These are phyloP conservation scores for Gambusia yucatana DNA, from an alignment of 2,797 vertebrate species.

Conservation along the genomic window DNA sequence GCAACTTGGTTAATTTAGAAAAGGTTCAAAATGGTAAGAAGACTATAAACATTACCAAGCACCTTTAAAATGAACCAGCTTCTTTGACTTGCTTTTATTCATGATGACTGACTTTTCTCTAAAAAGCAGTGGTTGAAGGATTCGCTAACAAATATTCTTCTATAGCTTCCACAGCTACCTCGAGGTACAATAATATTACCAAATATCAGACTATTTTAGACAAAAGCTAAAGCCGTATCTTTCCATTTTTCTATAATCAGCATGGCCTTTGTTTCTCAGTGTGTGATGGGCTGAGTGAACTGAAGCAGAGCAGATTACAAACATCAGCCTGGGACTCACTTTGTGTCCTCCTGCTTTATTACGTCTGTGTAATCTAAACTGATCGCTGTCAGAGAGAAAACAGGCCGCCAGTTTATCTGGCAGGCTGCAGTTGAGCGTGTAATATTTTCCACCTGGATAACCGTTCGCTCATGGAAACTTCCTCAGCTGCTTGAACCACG, in stretches of 20 bases:
- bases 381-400: slow-evolving; percentile 37
- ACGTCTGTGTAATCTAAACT: slow-evolving; percentile 30
- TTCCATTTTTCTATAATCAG: background rate
- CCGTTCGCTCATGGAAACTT: slow-evolving; percentile 64
- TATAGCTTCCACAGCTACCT: background rate
- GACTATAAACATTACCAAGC: background rate
- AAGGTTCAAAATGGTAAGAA: background rate
- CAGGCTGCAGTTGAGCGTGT: background rate
- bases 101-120: background rate
- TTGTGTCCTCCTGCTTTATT: slow-evolving; percentile 43
- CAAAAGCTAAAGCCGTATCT: background rate
- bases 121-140: background rate
- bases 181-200: background rate
- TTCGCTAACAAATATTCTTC: background rate
- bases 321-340: slow-evolving; percentile 3
- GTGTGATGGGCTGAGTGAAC: background rate
- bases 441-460: slow-evolving; percentile 48
- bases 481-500: slow-evolving; percentile 45
- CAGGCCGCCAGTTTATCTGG: slow-evolving; percentile 12
- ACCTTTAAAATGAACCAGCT: background rate
- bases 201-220: background rate
- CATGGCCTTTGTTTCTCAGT: background rate
- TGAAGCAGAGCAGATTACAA: slow-evolving; percentile 2
- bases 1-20: background rate
- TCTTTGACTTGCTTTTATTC: background rate